Conservation (phyloP, 2,113 vertebrate species). For the Pholis gunnellus region DNA sequence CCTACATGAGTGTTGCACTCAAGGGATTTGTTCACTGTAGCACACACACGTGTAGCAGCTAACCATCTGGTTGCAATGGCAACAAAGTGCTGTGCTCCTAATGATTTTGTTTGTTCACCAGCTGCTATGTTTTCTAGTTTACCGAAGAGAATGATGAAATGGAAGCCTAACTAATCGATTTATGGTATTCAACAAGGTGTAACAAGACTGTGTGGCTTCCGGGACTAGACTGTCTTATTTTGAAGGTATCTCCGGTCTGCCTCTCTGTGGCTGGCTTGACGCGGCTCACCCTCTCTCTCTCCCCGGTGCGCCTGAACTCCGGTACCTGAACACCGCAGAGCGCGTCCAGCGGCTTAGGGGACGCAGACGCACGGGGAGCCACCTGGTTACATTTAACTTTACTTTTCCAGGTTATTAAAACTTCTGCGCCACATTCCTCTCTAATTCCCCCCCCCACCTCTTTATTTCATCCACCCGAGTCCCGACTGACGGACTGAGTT, state of each 20-base stretch:
- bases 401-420: slow-evolving; percentile 69
- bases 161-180: neutral
- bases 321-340: slow-evolving; percentile 72
- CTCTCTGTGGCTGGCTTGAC: slow-evolving; percentile 55
- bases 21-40: neutral
- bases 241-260: slow-evolving; percentile 56
- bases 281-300: slow-evolving; percentile 59
- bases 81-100: neutral
- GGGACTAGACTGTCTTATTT: slow-evolving; percentile 52
- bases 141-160: neutral
- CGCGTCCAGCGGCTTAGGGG: slow-evolving; percentile 64
- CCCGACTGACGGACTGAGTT: slow-evolving; percentile 65
- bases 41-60: neutral
- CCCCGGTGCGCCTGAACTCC: slow-evolving; percentile 77
- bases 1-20: neutral
- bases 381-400: slow-evolving; percentile 48
- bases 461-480: slow-evolving; percentile 17
- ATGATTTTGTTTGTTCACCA: neutral
- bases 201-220: slow-evolving; percentile 22
- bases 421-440: slow-evolving; percentile 40
- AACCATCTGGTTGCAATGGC: neutral
- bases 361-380: slow-evolving; percentile 57
- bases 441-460: neutral
- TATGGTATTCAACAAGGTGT: neutral
- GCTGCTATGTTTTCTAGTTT: neutral